Evolutionary conservation across 2,888 invertebrate species (phyloP).

Genomic region (Cordylochernes scorpioides): DNA sequence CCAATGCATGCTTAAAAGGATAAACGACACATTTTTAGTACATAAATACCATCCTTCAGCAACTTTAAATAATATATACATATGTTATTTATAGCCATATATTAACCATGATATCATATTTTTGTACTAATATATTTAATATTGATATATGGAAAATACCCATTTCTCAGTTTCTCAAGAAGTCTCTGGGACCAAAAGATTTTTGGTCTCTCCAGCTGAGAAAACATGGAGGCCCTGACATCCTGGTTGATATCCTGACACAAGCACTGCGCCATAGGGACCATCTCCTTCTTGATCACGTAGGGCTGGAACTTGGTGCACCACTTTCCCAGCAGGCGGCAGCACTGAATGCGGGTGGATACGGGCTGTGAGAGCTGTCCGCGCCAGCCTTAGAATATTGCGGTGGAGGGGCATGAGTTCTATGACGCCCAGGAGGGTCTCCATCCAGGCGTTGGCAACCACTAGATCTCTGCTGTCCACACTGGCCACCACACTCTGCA

Average conservation of each 20-base stretch:
- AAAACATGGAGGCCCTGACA: constrained; percentile 40
- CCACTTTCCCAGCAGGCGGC: constrained; percentile 35
- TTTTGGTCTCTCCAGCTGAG: constrained; percentile 36
- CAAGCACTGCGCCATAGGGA: constrained; percentile 37
- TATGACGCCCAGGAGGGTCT: constrained; percentile 35
- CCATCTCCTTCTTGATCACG: constrained; percentile 34
- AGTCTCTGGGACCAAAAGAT: no score
- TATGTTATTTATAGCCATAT: no score
- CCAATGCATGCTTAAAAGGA: no score
- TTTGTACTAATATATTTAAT: no score
- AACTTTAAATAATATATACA: no score
- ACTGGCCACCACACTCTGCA: constrained; percentile 30
- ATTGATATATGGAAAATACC: no score
- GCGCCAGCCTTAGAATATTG: constrained; percentile 35
- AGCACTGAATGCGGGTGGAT: constrained; percentile 31
- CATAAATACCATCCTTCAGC: no score
- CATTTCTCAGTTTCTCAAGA: no score
- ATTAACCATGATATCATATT: no score
- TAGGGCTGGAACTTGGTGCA: constrained; percentile 31
- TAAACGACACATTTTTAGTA: no score
- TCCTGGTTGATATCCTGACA: constrained; percentile 41
- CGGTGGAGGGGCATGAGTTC: constrained; percentile 31
- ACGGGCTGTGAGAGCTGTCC: constrained; percentile 32
- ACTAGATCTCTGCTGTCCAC: constrained; percentile 33
- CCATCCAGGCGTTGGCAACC: constrained; percentile 37